Evolutionary conservation across 1,140 invertebrate species (phyloP).

Genomic region (Orius laevigatus): DNA sequence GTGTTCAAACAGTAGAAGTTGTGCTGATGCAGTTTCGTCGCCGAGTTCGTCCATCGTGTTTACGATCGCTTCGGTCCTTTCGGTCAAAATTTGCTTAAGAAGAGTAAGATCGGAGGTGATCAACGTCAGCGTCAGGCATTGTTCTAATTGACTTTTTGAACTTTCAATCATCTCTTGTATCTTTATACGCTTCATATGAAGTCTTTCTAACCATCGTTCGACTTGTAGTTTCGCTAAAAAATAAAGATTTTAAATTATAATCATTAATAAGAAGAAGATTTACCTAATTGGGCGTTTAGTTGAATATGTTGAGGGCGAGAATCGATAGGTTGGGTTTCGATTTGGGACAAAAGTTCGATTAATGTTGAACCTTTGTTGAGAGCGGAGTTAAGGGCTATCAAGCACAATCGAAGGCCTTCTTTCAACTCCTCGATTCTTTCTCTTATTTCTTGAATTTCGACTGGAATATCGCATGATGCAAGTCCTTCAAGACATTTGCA

Average conservation of each 20-base stretch:
- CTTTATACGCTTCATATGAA: constrained; percentile 57
- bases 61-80: constrained; percentile 30
- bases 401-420: constrained; percentile 44
- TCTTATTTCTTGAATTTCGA: constrained; percentile 48
- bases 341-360: constrained; percentile 49
- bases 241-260: constrained; percentile 10
- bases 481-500: constrained; percentile 50
- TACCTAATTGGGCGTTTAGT: constrained; percentile 41
- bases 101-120: constrained; percentile 54
- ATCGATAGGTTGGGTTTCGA: constrained; percentile 47
- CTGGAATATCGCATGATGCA: constrained; percentile 44
- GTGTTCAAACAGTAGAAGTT: constrained; percentile 49
- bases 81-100: constrained; percentile 39
- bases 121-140: constrained; percentile 56
- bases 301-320: constrained; percentile 55
- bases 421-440: constrained; percentile 44
- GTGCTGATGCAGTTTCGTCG: constrained; percentile 50
- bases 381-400: constrained; percentile 58
- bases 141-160: constrained; percentile 18
- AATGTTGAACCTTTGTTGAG: constrained; percentile 63
- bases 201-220: constrained; percentile 53
- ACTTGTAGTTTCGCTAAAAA: constrained; percentile 46
- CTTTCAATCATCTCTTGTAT: constrained; percentile 54
- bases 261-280: constrained; percentile 5
- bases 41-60: constrained; percentile 35